Conservation (phyloP, 2,113 vertebrate genomes). For the Tichodroma muraria region DNA sequence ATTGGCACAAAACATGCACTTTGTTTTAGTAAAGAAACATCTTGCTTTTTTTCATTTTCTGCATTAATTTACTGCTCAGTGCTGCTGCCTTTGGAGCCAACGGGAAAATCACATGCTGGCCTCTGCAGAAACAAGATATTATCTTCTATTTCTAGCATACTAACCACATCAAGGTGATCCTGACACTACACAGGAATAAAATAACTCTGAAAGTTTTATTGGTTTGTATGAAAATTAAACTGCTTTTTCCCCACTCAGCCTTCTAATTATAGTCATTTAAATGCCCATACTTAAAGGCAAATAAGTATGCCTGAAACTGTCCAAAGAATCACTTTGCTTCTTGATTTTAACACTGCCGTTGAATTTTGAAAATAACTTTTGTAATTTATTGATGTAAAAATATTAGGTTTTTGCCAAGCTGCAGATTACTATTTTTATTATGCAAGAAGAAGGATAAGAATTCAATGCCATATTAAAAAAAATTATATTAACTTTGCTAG, state of each 20-base stretch:
- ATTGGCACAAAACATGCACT: constrained; percentile 14
- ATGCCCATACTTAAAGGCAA: background rate
- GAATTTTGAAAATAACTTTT: background rate
- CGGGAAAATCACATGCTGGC: background rate
- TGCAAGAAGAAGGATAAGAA: background rate
- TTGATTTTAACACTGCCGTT: background rate
- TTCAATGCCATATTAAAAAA: background rate
- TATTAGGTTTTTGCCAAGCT: background rate
- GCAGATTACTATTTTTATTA: background rate
- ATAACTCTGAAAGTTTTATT: background rate
- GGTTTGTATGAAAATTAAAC: background rate
- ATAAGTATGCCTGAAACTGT: background rate
- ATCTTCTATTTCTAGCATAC: background rate
- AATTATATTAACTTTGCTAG: background rate
- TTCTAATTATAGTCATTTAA: background rate
- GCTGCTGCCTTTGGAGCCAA: background rate
- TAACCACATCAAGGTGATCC: background rate
- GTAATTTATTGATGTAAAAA: background rate
- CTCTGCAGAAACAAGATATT: background rate
- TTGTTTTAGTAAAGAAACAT: background rate
- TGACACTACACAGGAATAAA: fast-evolving
- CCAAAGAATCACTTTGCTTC: background rate
- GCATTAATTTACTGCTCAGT: background rate
- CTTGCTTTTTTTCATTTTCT: background rate
- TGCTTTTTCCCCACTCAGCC: background rate